These are phyloP conservation scores for Caenorhabditis tropicalis DNA, from an alignment of 1,140 invertebrate species.

Conservation along the genomic window DNA sequence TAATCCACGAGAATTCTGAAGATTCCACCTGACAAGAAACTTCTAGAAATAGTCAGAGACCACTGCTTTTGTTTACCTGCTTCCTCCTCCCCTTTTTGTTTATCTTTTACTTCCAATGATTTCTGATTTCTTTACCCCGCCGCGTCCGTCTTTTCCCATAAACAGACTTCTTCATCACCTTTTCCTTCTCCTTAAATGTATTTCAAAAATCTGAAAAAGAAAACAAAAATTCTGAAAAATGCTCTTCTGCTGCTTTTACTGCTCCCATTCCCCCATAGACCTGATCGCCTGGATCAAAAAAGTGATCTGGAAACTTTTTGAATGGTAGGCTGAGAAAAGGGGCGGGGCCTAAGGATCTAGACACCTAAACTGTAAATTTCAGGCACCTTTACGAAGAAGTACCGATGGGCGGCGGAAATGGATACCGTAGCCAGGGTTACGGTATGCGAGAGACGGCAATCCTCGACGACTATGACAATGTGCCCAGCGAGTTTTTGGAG, in stretches of 20 bases:
- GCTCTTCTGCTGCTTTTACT: no score
- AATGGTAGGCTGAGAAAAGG: no score
- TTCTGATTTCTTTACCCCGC: neutral
- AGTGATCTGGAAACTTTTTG: no score
- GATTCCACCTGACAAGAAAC: no score
- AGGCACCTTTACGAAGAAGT: constrained; percentile 33
- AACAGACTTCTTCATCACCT: neutral
- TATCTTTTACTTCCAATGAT: neutral
- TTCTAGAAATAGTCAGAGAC: neutral
- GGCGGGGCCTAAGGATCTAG: no score
- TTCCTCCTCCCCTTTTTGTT: no score
- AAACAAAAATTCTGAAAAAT: no score
- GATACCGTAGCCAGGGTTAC: neutral
- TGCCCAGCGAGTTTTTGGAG: constrained; percentile 27
- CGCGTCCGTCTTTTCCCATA: no score
- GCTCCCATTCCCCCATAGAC: no score
- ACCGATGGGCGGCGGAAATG: neutral
- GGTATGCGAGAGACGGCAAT: constrained; percentile 10
- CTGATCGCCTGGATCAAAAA: no score
- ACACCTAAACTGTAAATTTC: neutral
- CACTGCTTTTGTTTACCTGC: neutral
- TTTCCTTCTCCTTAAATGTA: neutral
- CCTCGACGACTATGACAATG: constrained; percentile 26
- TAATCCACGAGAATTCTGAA: neutral
- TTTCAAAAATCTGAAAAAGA: neutral